phyloP scores from a whole-genome alignment of 2,797 vertebrate species.

The Tokudaia muenninki region DNA sequence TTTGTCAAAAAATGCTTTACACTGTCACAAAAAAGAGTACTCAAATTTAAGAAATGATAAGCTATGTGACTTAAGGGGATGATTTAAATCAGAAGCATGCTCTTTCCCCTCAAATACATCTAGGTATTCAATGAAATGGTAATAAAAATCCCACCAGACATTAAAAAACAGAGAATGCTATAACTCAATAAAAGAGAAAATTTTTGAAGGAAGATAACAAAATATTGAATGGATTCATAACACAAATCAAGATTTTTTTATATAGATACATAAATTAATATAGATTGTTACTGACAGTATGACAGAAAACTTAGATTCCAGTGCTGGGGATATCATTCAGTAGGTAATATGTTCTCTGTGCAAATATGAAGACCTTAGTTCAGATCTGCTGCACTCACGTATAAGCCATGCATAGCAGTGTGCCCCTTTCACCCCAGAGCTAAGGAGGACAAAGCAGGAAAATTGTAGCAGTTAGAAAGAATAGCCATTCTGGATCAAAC shows the following conservation, averaged over 20 bases:
- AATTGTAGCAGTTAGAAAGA: not conserved
- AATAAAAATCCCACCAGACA: conserved; percentile 30
- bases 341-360: not conserved
- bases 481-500: not conserved
- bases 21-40: conserved; percentile 41
- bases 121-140: conserved; percentile 41
- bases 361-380: not conserved
- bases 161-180: conserved; percentile 18
- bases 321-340: not conserved
- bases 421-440: too few relatives aligned
- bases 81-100: not conserved
- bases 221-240: not conserved
- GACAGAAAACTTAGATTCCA: not conserved
- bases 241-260: conserved; percentile 35
- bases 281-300: not conserved
- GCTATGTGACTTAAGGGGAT: not conserved
- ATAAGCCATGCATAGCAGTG: not conserved
- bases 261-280: conserved; percentile 19
- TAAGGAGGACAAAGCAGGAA: not conserved
- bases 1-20: conserved; percentile 63
- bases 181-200: conserved; percentile 16
- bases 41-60: conserved; percentile 37
- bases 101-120: conserved; percentile 5
- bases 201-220: not conserved
- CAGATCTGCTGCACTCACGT: too few relatives aligned